Evolutionary conservation across 2,113 vertebrate species (phyloP).

Genomic region (Chlorodrepanis virens): DNA sequence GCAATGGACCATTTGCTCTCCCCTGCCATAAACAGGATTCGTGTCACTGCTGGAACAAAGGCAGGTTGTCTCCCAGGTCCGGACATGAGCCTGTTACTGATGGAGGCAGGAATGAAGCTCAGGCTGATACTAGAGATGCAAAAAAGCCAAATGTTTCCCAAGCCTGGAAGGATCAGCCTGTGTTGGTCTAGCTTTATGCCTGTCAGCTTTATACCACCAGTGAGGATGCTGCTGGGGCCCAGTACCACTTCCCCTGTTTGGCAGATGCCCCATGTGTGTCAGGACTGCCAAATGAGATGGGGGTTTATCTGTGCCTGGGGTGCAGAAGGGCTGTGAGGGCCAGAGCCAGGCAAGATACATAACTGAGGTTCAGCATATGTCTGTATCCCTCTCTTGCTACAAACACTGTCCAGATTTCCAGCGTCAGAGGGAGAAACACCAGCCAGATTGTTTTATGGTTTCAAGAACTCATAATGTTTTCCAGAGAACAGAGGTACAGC

Average conservation of each 20-base stretch:
- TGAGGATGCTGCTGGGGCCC: not conserved
- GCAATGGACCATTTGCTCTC: not conserved
- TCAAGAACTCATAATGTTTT: conserved; percentile 48
- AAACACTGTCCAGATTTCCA: conserved; percentile 59
- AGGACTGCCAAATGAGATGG: not conserved
- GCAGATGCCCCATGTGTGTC: not conserved
- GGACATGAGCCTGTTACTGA: not conserved
- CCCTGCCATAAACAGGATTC: not conserved
- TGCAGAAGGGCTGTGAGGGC: not conserved
- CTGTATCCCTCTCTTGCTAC: conserved; percentile 30
- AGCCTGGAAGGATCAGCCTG: not conserved
- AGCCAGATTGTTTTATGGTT: conserved; percentile 37
- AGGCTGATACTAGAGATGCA: not conserved
- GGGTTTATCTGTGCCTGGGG: not conserved
- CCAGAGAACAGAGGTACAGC: conserved; percentile 30
- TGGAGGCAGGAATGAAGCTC: not conserved
- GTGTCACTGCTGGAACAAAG: conserved; percentile 9
- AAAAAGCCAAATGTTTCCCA: not conserved
- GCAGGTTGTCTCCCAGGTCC: not conserved
- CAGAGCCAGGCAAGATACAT: not conserved
- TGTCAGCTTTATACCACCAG: not conserved
- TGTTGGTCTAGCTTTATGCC: not conserved
- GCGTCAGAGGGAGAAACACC: conserved; percentile 29
- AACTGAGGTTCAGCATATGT: not conserved
- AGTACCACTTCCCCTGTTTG: not conserved